Conservation (phyloP, 2,113 vertebrate species). For the Xiphophorus maculatus region DNA sequence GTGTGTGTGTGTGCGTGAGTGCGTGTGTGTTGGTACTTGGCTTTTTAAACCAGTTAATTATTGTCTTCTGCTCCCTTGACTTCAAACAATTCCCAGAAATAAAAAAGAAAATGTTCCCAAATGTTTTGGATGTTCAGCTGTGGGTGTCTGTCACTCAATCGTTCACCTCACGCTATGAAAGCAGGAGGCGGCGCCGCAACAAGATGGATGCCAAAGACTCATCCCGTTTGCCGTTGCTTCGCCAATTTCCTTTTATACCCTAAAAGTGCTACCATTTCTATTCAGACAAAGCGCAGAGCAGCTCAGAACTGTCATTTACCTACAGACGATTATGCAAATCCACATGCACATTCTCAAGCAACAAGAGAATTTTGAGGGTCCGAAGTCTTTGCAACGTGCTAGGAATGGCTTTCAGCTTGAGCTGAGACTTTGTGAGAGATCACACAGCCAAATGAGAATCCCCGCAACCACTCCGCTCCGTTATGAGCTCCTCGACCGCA, state of each 20-base stretch:
- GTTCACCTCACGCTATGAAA: constrained; percentile 3
- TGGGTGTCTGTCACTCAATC: constrained; percentile 39
- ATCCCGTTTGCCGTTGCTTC: constrained; percentile 38
- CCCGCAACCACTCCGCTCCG: constrained; percentile 47
- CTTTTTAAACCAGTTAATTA: constrained; percentile 77
- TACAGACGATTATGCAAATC: constrained; percentile 69
- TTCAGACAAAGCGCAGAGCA: constrained; percentile 64
- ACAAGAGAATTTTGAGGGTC: constrained; percentile 22
- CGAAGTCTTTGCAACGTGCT: constrained; percentile 39
- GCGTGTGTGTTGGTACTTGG: constrained; percentile 77
- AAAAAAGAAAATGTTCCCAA: constrained; percentile 97
- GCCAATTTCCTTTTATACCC: constrained; percentile 53
- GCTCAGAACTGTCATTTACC: constrained; percentile 59
- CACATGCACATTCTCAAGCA: not conserved
- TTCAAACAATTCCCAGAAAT: constrained; percentile 96
- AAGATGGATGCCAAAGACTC: constrained; percentile 35
- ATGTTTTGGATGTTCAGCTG: constrained; percentile 72
- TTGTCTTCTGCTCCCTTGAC: constrained; percentile 86
- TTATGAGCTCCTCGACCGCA: constrained; percentile 60
- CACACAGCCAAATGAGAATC: constrained; percentile 61
- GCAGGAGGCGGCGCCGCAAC: not conserved
- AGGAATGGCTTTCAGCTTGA: constrained; percentile 41
- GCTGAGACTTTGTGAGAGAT: constrained; percentile 42
- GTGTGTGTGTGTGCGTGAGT: constrained; percentile 41
- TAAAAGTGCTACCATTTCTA: constrained; percentile 64